These are phyloP conservation scores for Trachelus stipa DNA, from an alignment of 2,888 invertebrate species.

Conservation along the genomic window DNA sequence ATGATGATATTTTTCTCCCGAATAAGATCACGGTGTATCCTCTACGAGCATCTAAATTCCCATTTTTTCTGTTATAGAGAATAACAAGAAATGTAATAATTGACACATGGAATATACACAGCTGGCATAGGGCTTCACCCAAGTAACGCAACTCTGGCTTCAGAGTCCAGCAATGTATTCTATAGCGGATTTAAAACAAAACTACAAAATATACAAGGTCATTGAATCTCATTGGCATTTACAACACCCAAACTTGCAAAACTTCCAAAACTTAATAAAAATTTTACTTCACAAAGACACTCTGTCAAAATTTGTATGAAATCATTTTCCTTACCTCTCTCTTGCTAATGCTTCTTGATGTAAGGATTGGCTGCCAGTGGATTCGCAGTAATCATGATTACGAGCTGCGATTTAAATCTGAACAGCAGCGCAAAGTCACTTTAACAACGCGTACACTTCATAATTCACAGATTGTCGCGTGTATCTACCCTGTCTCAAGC, in stretches of 20 bases:
- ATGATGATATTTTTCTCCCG: conserved; percentile 23
- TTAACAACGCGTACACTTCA: neutral
- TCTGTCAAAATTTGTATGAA: neutral
- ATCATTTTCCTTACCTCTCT: neutral
- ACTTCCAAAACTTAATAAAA: neutral
- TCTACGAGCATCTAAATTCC: neutral
- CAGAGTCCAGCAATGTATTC: neutral
- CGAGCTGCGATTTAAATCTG: neutral
- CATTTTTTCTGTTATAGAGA: neutral
- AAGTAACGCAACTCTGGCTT: neutral
- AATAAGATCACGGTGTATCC: neutral
- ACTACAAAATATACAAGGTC: neutral
- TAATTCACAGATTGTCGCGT: neutral
- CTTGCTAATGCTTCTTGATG: neutral
- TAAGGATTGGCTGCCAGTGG: neutral
- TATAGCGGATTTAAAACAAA: neutral
- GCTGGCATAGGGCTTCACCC: neutral
- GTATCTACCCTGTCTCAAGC: neutral
- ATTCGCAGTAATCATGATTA: conserved; percentile 1
- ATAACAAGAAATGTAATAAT: neutral
- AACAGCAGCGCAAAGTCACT: neutral
- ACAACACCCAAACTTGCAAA: neutral
- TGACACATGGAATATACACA: neutral
- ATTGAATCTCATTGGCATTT: neutral
- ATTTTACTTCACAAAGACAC: no score